These are phyloP conservation scores for Drosophila aldrichi DNA, from an alignment of 2,888 invertebrate species.

Conservation along the genomic window DNA sequence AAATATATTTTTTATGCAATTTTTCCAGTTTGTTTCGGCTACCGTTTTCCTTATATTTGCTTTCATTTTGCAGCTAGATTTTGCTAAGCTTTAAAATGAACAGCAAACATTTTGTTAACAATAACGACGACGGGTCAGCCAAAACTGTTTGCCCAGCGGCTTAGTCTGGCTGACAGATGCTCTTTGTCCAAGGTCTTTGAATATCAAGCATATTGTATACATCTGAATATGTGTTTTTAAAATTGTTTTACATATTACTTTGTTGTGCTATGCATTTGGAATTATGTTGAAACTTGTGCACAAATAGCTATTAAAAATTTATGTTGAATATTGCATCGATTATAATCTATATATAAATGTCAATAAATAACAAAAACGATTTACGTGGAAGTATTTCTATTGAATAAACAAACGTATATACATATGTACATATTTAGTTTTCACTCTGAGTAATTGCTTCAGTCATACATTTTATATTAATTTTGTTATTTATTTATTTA, in stretches of 20 bases:
- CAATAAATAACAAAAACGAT: not conserved
- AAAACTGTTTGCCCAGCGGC: constrained; percentile 51
- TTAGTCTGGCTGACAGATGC: constrained; percentile 49
- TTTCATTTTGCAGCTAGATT: not conserved
- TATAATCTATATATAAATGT: not conserved
- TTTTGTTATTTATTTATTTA: no score
- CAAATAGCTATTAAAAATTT: constrained; percentile 2
- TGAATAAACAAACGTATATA: no score
- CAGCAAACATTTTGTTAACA: constrained; percentile 51
- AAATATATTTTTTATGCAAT: constrained; percentile 41
- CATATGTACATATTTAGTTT: not conserved
- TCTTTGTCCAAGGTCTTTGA: constrained; percentile 28
- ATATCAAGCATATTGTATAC: not conserved
- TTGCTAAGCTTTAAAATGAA: constrained; percentile 42
- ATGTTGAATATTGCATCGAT: not conserved
- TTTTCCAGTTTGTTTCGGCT: constrained; percentile 12
- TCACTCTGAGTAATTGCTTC: not conserved
- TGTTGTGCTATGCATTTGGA: not conserved
- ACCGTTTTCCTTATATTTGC: not conserved
- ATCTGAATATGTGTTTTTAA: not conserved
- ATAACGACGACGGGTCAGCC: constrained; percentile 23
- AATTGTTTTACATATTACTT: not conserved
- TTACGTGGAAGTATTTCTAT: not conserved
- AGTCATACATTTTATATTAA: no score
- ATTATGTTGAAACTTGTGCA: not conserved